phyloP scores from a whole-genome alignment of 2,888 invertebrate genomes.

The Cryptocephalus moraei region DNA sequence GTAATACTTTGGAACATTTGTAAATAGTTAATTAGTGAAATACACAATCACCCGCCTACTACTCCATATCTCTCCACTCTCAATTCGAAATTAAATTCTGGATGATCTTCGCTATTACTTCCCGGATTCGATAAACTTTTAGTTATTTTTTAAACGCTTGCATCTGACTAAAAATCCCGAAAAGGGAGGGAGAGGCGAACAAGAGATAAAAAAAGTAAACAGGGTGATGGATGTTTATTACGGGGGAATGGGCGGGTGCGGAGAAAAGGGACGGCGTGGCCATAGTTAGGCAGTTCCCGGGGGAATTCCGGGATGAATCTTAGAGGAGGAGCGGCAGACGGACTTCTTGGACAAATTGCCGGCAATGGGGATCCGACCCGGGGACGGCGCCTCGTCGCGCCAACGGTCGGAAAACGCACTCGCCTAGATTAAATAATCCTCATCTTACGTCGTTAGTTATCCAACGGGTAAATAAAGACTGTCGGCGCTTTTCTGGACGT shows the following conservation, averaged over 20 bases:
- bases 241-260: constrained; percentile 21
- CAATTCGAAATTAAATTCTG: too few relatives aligned
- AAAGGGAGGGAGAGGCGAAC: constrained; percentile 4
- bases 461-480: too few relatives aligned
- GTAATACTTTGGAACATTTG: too few relatives aligned
- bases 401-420: constrained; percentile 6
- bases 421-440: neutral
- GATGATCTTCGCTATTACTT: too few relatives aligned
- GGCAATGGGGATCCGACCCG: constrained; percentile 28
- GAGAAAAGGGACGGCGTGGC: constrained; percentile 18
- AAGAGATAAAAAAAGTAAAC: constrained; percentile 23
- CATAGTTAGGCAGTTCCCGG: constrained; percentile 36
- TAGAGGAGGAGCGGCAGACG: constrained; percentile 32
- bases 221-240: constrained; percentile 38
- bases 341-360: constrained; percentile 34
- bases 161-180: constrained; percentile 1
- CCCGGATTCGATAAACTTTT: too few relatives aligned
- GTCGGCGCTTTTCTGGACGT: too few relatives aligned
- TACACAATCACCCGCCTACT: too few relatives aligned
- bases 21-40: too few relatives aligned
- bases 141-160: too few relatives aligned
- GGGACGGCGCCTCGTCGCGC: constrained; percentile 31
- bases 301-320: constrained; percentile 35
- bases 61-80: too few relatives aligned
- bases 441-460: too few relatives aligned